Conservation (phyloP, 2,113 vertebrate species). For the Salvator merianae region DNA sequence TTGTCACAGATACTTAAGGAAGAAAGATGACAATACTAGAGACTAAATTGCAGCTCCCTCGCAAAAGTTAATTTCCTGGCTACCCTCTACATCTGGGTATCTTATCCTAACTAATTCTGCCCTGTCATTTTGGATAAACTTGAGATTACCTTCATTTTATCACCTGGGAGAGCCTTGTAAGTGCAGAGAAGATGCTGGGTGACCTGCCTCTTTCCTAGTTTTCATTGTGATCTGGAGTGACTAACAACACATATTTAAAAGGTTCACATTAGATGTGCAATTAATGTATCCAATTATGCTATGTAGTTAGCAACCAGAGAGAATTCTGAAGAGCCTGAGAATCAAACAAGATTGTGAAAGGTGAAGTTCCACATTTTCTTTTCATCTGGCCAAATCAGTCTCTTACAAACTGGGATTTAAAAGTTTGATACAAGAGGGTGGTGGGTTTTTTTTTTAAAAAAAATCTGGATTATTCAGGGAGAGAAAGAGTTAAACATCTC, state of each 20-base stretch:
- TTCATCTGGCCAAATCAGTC: background rate
- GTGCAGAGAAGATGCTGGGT: background rate
- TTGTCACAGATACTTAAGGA: conserved; percentile 16
- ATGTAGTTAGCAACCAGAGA: background rate
- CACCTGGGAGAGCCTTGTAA: background rate
- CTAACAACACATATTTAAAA: background rate
- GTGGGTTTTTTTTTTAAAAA: background rate
- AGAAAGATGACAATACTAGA: background rate
- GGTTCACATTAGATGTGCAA: background rate
- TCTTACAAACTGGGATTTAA: background rate
- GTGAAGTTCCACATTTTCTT: background rate
- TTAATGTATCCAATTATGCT: background rate
- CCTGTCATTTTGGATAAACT: background rate
- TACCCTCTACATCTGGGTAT: background rate
- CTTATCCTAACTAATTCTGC: background rate
- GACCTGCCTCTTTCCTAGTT: background rate
- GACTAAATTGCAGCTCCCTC: background rate
- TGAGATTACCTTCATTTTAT: background rate
- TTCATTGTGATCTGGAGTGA: background rate
- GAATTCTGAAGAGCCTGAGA: background rate
- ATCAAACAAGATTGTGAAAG: too few relatives aligned
- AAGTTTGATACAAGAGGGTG: too few relatives aligned
- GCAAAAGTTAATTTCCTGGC: conserved; percentile 17
- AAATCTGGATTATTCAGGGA: background rate
- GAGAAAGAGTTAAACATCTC: background rate